These are phyloP conservation scores for Nicator chloris DNA, from an alignment of 2,113 vertebrate genomes.

Conservation along the genomic window DNA sequence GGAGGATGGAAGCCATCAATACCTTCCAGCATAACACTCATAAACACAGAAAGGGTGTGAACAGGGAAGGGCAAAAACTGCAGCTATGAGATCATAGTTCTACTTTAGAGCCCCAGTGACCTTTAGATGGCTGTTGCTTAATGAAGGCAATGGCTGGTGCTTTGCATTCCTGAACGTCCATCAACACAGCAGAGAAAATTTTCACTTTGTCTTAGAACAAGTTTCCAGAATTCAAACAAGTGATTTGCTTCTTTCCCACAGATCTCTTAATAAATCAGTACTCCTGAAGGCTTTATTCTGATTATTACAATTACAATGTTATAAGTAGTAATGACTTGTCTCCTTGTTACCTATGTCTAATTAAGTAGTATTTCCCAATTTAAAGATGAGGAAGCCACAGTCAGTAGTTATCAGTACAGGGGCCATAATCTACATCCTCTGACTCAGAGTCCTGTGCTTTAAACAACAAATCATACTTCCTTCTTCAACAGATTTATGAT, in stretches of 20 bases:
- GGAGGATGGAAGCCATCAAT: not conserved
- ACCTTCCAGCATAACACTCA: not conserved
- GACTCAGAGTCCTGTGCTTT: conserved; percentile 48
- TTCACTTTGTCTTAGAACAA: not conserved
- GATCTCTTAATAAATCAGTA: not conserved
- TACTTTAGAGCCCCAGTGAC: conserved; percentile 13
- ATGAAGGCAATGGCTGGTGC: not conserved
- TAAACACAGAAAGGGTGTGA: conserved; percentile 29
- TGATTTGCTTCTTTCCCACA: not conserved
- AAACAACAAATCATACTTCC: not conserved
- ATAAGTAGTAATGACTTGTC: not conserved
- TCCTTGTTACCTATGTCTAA: not conserved
- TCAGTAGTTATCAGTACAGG: not conserved
- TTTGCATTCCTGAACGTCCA: not conserved
- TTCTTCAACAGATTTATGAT: not conserved
- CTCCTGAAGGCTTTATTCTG: not conserved
- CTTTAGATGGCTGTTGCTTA: conserved; percentile 19
- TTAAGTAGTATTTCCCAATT: conserved; percentile 1
- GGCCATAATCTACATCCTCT: conserved; percentile 1
- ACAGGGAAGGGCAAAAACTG: conserved; percentile 38
- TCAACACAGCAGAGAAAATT: not conserved
- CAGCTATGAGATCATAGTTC: conserved; percentile 44
- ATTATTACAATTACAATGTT: not conserved
- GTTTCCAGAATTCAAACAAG: not conserved
- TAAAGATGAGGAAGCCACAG: not conserved